These are phyloP conservation scores for Hoplodrina ambigua DNA, from an alignment of 2,888 invertebrate genomes.

Conservation along the genomic window DNA sequence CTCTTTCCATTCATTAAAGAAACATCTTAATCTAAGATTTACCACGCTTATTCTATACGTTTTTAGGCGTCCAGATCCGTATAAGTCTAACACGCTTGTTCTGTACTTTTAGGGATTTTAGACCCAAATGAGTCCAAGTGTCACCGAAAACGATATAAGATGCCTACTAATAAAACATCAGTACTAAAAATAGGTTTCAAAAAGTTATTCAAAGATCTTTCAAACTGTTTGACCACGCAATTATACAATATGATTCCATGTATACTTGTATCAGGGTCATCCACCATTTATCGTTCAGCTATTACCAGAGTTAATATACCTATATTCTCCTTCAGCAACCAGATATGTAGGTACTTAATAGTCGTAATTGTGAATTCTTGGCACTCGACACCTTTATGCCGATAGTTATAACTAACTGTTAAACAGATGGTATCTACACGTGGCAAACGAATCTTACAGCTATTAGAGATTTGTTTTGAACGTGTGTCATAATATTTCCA, in stretches of 20 bases:
- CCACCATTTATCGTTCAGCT: constrained; percentile 18
- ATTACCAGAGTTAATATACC: constrained; percentile 19
- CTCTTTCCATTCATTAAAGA: neutral
- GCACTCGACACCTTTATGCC: constrained; percentile 41
- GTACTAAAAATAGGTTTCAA: neutral
- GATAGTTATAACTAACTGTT: constrained; percentile 44
- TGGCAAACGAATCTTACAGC: constrained; percentile 30
- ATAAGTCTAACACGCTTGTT: neutral
- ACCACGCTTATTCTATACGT: neutral
- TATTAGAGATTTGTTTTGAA: constrained; percentile 39
- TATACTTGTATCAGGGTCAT: constrained; percentile 27
- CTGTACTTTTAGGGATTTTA: neutral
- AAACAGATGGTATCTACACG: constrained; percentile 27
- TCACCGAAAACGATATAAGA: no score
- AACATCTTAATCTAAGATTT: neutral
- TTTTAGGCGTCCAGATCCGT: no score
- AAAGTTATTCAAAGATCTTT: constrained; percentile 7
- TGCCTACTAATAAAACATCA: neutral
- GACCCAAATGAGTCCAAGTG: neutral
- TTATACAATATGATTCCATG: constrained; percentile 19
- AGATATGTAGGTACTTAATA: constrained; percentile 36
- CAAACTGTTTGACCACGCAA: constrained; percentile 10
- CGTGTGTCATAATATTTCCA: constrained; percentile 49
- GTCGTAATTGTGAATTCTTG: constrained; percentile 54
- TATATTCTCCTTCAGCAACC: constrained; percentile 25